Evolutionary conservation across 2,113 vertebrate genomes (phyloP).

Genomic region (Melanerpes aurifrons): DNA sequence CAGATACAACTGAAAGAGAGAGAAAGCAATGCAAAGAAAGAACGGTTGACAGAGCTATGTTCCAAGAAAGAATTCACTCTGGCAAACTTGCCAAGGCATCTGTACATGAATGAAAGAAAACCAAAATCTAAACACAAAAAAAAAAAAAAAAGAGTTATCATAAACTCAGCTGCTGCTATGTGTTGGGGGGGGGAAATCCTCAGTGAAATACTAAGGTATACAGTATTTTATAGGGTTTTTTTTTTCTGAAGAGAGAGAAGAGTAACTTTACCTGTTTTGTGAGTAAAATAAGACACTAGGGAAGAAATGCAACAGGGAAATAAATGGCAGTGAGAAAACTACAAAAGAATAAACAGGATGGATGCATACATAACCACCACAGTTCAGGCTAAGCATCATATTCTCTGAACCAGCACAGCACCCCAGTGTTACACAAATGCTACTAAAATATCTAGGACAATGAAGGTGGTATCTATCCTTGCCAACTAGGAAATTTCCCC

Average conservation of each 20-base stretch:
- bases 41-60: background rate
- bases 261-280: background rate
- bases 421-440: background rate
- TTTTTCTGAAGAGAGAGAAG: background rate
- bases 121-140: background rate
- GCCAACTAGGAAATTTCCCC: background rate
- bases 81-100: background rate
- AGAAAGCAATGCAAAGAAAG: background rate
- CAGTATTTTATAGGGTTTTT: background rate
- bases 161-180: background rate
- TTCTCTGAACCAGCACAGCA: background rate
- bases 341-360: background rate
- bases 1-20: background rate
- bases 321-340: background rate
- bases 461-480: background rate
- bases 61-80: constrained; percentile 3
- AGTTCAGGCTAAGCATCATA: background rate
- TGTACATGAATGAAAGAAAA: constrained; percentile 2
- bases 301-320: background rate
- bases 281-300: background rate
- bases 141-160: background rate
- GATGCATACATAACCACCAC: background rate
- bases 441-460: background rate
- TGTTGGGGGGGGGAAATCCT: background rate
- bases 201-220: background rate